Evolutionary conservation across 2,797 vertebrate species (phyloP).

Genomic region (Galago senegalensis): DNA sequence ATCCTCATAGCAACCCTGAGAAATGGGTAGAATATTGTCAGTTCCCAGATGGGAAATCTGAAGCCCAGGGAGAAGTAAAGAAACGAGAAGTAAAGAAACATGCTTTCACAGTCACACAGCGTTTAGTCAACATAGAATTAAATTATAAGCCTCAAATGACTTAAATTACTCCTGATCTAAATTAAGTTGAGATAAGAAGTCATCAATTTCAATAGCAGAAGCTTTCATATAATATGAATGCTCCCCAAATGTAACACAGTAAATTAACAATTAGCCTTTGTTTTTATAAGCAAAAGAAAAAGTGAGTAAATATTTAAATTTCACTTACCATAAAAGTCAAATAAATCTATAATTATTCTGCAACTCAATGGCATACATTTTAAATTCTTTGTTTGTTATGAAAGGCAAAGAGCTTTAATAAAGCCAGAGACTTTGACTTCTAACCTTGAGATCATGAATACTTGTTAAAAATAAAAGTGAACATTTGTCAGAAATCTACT

Average conservation of each 20-base stretch:
- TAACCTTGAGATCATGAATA: constrained; percentile 32
- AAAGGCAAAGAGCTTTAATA: constrained; percentile 57
- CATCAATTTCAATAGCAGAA: constrained; percentile 6
- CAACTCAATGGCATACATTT: constrained; percentile 52
- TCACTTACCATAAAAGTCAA: constrained; percentile 64
- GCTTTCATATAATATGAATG: not conserved
- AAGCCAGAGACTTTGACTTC: constrained; percentile 64
- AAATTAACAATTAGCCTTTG: constrained; percentile 52
- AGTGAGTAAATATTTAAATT: constrained; percentile 74
- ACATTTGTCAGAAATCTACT: constrained; percentile 45
- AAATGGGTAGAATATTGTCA: not conserved
- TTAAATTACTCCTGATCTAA: constrained; percentile 22
- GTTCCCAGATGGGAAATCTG: not conserved
- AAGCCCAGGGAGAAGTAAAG: not conserved
- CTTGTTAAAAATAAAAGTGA: constrained; percentile 28
- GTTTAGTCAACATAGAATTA: not conserved
- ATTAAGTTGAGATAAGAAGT: constrained; percentile 19
- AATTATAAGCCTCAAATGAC: constrained; percentile 9
- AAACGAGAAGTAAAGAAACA: not conserved
- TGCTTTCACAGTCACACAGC: not conserved
- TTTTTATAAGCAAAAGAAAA: constrained; percentile 32
- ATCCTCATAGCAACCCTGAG: not conserved
- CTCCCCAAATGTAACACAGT: not conserved
- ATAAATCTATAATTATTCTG: constrained; percentile 67
- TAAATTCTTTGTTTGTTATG: constrained; percentile 47